phyloP scores from a whole-genome alignment of 2,888 invertebrate species.

The Drosophila longiperda region DNA sequence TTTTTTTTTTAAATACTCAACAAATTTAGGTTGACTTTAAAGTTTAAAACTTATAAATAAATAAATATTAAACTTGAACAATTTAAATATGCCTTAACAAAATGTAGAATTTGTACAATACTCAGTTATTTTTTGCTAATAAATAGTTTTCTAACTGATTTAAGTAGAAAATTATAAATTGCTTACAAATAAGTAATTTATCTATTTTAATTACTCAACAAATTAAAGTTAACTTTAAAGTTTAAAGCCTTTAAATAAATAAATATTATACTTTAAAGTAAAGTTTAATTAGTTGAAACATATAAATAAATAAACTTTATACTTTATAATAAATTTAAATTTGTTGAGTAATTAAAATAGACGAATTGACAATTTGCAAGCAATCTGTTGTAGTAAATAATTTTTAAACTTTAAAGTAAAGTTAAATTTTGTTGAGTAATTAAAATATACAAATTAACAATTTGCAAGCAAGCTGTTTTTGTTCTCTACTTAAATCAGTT shows the following conservation, averaged over 20 bases:
- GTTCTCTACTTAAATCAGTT: neutral
- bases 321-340: no score
- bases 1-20: neutral
- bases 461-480: neutral
- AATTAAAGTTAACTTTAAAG: neutral
- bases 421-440: neutral
- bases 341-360: no score
- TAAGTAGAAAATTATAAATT: neutral
- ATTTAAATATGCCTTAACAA: no score
- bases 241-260: neutral
- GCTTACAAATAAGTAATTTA: neutral
- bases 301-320: no score
- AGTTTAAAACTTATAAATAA: neutral
- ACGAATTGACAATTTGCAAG: no score
- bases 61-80: no score
- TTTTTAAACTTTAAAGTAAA: neutral
- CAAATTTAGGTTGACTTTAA: neutral
- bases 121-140: no score
- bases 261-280: no score
- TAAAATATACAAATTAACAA: neutral
- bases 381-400: no score
- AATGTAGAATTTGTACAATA: no score
- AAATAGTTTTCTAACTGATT: slow-evolving; percentile 1
- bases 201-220: neutral
- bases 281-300: no score